These are phyloP conservation scores for Lepidochrysops patricia DNA, from an alignment of 2,888 invertebrate species.

Conservation along the genomic window DNA sequence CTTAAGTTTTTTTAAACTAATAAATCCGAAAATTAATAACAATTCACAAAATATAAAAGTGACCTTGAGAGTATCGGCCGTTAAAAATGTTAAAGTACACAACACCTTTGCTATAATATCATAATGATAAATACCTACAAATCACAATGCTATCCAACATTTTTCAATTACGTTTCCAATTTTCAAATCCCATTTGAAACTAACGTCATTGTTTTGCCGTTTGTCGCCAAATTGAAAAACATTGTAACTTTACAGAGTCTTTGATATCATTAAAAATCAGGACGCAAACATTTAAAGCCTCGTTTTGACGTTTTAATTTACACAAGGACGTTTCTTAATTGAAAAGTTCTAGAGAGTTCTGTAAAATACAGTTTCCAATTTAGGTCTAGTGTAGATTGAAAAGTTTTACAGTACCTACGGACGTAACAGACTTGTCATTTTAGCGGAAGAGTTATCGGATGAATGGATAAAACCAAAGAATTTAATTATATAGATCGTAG, in stretches of 20 bases:
- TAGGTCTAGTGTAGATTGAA: neutral
- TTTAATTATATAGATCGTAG: too few species aligned
- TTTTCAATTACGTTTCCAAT: neutral
- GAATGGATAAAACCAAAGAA: neutral
- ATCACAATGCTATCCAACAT: too few species aligned
- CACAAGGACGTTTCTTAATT: neutral
- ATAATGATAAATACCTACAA: too few species aligned
- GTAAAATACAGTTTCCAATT: conserved; percentile 2
- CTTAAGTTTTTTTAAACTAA: too few species aligned
- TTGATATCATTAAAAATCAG: neutral
- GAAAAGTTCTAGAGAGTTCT: neutral
- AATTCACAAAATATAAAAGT: too few species aligned
- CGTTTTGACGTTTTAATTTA: neutral
- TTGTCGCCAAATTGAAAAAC: neutral
- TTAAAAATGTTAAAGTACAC: too few species aligned
- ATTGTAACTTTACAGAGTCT: neutral
- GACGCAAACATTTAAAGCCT: neutral
- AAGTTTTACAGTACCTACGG: neutral
- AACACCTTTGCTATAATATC: too few species aligned
- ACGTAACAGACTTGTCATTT: neutral
- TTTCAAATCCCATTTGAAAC: neutral
- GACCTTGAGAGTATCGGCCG: too few species aligned
- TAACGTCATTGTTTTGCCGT: neutral
- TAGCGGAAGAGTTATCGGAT: neutral
- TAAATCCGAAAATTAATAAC: too few species aligned